Base-by-base conservation (phyloP, 2,797 vertebrate genomes). In the Pelobates cultripes region DNA sequence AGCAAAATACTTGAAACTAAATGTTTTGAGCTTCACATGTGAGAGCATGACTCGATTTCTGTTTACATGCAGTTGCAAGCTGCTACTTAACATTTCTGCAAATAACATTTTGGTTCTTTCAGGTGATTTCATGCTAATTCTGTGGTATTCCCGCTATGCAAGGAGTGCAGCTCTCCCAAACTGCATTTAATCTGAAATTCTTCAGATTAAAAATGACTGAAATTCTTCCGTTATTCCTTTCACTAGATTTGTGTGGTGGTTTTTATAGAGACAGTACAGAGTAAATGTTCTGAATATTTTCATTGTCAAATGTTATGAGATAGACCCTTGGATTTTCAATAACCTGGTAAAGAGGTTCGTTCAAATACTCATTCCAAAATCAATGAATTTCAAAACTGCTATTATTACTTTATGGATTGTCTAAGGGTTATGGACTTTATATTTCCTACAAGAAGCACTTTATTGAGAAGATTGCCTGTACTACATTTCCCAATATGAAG, bases 121-220 rank as follows among this genome's bases (percentile, higher is more conserved):
- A 51, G 17, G 45, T 55, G 53, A 9, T 7, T 82, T n/a, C 55
- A 74, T 70, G 43, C 53, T 70, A 28, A 47, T 79, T 83, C 57
- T 70, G 12, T 75, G 77, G 82, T 64, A 83, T 83, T 83, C 72
- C 44, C 71, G 72, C 82, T 83, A 79, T 75, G 82, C 13, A 13
- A 83, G 77, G 82, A 70, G 71, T 79, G 13, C 57, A 79, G 53
- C 43, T 79, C 66, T 78, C 81, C 43, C 17, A 78, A 61, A 43
- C 47, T 14, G 15, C 40, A 51, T 51, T 51, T 51, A 64, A 71
- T 78, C 53, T 79, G 12, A 84, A 70, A 84, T 84, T 79, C 67
- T 84, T 84, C 14, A 79, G 82, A 84, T 84, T 84, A 84, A 70
- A 77, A 43, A 61, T 8, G 66, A 70, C 61, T 71, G 28, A 55